Evolutionary conservation across 2,888 invertebrate genomes (phyloP), one percentile per base, ranked within the genome.

Genomic region (Andricus curvator): DNA sequence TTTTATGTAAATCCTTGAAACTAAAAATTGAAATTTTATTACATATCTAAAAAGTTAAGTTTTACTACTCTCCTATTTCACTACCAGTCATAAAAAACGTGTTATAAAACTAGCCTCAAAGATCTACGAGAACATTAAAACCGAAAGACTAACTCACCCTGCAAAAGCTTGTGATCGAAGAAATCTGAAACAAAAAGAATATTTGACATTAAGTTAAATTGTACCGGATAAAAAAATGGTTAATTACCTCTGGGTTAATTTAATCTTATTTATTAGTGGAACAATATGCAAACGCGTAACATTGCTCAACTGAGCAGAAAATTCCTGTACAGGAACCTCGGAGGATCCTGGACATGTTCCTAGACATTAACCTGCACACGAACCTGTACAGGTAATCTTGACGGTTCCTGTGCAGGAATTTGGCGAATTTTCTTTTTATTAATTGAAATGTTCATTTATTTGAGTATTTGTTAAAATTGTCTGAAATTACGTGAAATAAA

Each of bases 161-260:
- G 93, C 97, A 98, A 92, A 97, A 97, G 91, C 97, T 97, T 85
- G 97, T 97, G 84, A 96, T 96, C 84, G 97, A 95, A 68, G 97
- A 97, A 89, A 98, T 97, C 96, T 97, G 95, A 83, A 95, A 96
- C 92, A 93, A 92, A 93, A 92, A 90, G 82, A 80, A 82, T 8
- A 78, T 76, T 25, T 5, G n/a, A 67, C 17, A 78, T 66, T 66
- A 33, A 33, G 13, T 33, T 65, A 5, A 20, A n/a, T 29, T 6
- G 5, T 11, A 74, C 9, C 4, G 20, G 29, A 48, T 25, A 13
- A 48, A 25, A 68, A 15, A 67, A 67, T 15, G 4, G 13, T 67
- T 22, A 2, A 60, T 60, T 15, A 48, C 13, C 4, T 15, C 17
- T 13, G 17, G 17, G 4, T 15, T 48, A 15, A 48, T 15, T 17